Evolutionary conservation across 2,113 vertebrate species (phyloP), one percentile per base, ranked within the genome.

Genomic region (Eublepharis macularius): DNA sequence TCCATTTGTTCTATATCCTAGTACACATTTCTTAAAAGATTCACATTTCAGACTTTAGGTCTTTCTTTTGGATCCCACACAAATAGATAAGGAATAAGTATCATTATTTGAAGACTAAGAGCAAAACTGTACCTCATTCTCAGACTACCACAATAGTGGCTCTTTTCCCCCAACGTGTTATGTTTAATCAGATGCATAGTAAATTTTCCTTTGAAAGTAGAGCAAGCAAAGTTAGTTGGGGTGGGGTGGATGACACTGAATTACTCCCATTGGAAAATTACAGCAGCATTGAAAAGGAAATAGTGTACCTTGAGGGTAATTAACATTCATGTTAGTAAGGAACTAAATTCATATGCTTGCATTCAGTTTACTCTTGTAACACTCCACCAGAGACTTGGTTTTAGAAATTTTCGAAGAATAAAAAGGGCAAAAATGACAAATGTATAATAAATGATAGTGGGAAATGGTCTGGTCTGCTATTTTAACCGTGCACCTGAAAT

Each of bases 401-500:
- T 47, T 76, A 83, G 92, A 88, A 4, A 69, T 78, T 86, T 32
- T 85, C 17, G 36, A 17, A 49, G n/a, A 17, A 13, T 69, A 73
- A 89, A 92, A 89, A 68, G 54, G 76, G 26, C 47, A 39, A 80
- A 81, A 85, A 92, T 82, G 90, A 68, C 13, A 76, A 73, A 84
- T 36, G 82, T 60, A 85, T 26, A 83, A 69, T 21, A 54, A 75
- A 80, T 81, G 8, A 3, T 0, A 19, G 47, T 76, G 77, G 77
- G 80, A 87, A 39, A 34, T 86, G 60, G 63, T 26, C 41, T 86
- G 69, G 66, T 21, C 32, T 80, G 78, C 3, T 77, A 4, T 82
- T 45, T 47, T 75, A 24, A 21, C 10, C 1, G 9, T 78, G 2
- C 69, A 80, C 85, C 49, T 86, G 60, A 85, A 39, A 81, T 69